phyloP scores from a whole-genome alignment of 2,888 invertebrate species.

The Lymantria monacha region DNA sequence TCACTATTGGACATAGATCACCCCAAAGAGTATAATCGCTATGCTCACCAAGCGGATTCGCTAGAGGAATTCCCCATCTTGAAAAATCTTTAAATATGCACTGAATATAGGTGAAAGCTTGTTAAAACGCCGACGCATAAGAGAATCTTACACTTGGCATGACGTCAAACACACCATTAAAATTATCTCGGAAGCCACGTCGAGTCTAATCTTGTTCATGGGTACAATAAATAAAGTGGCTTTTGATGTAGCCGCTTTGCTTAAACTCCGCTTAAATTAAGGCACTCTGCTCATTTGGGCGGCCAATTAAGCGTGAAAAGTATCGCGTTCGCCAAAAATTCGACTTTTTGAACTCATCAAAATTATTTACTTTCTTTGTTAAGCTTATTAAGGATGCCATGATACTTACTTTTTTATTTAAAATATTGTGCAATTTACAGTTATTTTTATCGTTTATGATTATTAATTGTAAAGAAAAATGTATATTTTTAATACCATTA shows the following conservation, averaged over 20 bases:
- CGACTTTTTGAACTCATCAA: constrained; percentile 62
- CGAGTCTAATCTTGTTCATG: constrained; percentile 62
- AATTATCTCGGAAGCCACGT: constrained; percentile 59
- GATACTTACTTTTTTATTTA: constrained; percentile 46
- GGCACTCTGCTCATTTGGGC: constrained; percentile 61
- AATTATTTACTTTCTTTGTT: constrained; percentile 67
- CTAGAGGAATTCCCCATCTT: no score
- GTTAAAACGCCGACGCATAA: constrained; percentile 43
- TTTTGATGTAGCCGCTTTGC: constrained; percentile 70
- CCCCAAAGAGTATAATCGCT: no score
- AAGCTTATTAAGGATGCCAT: constrained; percentile 46
- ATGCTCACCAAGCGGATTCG: no score
- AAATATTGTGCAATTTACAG: constrained; percentile 1
- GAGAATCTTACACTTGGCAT: constrained; percentile 44
- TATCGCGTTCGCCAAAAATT: constrained; percentile 57
- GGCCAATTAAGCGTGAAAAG: constrained; percentile 75
- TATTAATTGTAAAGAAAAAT: no score
- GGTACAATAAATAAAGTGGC: constrained; percentile 59
- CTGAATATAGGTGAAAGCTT: constrained; percentile 49
- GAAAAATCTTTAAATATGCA: constrained; percentile 5
- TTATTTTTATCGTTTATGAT: no score
- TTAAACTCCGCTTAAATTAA: constrained; percentile 54
- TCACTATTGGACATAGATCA: no score
- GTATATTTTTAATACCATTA: no score
- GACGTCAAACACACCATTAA: constrained; percentile 62